Conservation (phyloP, 2,113 vertebrate genomes). For the Phyllostomus discolor region DNA sequence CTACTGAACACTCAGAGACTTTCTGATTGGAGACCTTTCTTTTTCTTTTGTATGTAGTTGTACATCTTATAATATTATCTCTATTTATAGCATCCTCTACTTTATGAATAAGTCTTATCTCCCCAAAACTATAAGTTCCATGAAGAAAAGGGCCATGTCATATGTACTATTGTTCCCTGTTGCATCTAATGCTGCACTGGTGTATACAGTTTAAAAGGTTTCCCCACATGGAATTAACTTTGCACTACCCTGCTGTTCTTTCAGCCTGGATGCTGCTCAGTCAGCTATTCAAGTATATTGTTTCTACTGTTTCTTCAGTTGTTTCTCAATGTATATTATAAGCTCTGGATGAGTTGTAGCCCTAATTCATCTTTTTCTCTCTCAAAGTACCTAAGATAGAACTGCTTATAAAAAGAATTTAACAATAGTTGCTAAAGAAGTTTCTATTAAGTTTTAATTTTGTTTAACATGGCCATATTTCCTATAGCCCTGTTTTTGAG, state of each 20-base stretch:
- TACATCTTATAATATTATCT: neutral
- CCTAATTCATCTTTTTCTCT: neutral
- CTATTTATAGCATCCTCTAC: neutral
- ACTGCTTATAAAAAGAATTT: slow-evolving; percentile 15
- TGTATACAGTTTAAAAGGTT: neutral
- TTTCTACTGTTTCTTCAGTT: neutral
- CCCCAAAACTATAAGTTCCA: neutral
- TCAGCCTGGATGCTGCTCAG: neutral
- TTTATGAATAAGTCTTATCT: neutral
- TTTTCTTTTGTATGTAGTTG: neutral
- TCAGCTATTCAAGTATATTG: neutral
- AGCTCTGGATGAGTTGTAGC: neutral
- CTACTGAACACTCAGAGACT: neutral
- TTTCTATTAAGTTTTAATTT: slow-evolving; percentile 31
- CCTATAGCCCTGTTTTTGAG: neutral
- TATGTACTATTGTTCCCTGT: neutral
- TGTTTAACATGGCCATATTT: neutral
- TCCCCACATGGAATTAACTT: neutral
- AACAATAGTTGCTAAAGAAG: slow-evolving; percentile 20
- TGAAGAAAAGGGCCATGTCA: neutral
- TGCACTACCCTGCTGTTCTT: neutral
- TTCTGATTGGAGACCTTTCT: neutral
- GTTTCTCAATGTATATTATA: neutral
- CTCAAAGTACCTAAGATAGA: neutral
- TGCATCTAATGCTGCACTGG: neutral